Conservation (phyloP, 2,888 invertebrate species). For the Conomelus anceps region DNA sequence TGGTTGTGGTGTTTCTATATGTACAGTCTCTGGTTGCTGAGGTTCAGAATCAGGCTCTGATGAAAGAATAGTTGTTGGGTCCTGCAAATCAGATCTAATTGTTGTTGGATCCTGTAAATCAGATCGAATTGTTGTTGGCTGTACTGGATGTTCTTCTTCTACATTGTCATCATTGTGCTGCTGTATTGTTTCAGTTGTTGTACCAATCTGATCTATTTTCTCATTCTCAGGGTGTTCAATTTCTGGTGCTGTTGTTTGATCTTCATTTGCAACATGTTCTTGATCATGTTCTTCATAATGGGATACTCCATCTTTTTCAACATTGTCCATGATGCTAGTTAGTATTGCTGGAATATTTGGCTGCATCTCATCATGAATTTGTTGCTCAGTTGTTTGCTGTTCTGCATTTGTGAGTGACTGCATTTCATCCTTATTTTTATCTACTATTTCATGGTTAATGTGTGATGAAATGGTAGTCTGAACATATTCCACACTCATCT, state of each 20-base stretch:
- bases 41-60: neutral
- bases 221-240: neutral
- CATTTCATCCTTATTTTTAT: neutral
- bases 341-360: neutral
- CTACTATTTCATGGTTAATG: neutral
- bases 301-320: neutral
- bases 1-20: slow-evolving; percentile 6
- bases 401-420: neutral
- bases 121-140: neutral
- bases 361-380: neutral
- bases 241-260: neutral
- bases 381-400: neutral
- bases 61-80: neutral
- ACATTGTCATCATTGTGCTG: neutral
- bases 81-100: neutral
- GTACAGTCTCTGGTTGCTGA: neutral
- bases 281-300: neutral
- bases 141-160: neutral
- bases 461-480: neutral
- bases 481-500: neutral
- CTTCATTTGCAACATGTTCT: neutral
- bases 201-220: neutral
- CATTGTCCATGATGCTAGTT: neutral
- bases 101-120: neutral
- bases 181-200: neutral